A percentile compares a stretch with the other conserved stretches of the same genome.
These are phyloP conservation scores for Pipa parva DNA, from an alignment of 2,113 vertebrate genomes.

Conservation along the genomic window DNA sequence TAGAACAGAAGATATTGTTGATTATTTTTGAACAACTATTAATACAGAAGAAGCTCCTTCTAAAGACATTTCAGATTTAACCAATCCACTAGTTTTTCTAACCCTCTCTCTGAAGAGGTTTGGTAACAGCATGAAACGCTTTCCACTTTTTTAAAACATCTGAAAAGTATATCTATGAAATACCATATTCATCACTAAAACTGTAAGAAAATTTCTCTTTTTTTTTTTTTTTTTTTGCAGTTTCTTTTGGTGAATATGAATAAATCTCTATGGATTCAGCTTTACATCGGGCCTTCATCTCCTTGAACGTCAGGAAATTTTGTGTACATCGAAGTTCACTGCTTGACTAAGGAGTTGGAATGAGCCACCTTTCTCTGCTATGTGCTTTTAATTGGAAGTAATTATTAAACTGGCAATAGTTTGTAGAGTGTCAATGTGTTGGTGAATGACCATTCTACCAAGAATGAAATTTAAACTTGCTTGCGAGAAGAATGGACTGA, in stretches of 20 bases:
- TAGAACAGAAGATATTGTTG: no score
- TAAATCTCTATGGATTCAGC: constrained; percentile 34
- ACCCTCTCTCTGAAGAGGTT: no score
- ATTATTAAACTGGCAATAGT: constrained; percentile 36
- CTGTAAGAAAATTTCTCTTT: constrained; percentile 34
- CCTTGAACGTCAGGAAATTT: constrained; percentile 35
- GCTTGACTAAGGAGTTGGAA: constrained; percentile 38
- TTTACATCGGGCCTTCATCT: constrained; percentile 35
- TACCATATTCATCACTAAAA: constrained; percentile 35
- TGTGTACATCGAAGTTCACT: constrained; percentile 34
- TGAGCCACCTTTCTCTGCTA: constrained; percentile 33
- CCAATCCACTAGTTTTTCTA: no score
- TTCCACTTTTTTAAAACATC: no score
- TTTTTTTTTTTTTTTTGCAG: constrained; percentile 37
- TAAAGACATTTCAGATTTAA: no score
- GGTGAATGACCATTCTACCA: constrained; percentile 27
- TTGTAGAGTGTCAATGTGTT: constrained; percentile 37
- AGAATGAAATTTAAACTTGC: constrained; percentile 34
- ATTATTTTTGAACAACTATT: no score
- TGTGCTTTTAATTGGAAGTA: constrained; percentile 37
- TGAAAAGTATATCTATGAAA: constrained; percentile 13
- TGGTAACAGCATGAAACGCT: no score
- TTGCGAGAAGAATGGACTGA: constrained; percentile 4
- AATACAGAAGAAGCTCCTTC: no score
- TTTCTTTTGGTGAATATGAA: constrained; percentile 42